phyloP scores from a whole-genome alignment of 2,797 vertebrate genomes.

The Rachycentron canadum region DNA sequence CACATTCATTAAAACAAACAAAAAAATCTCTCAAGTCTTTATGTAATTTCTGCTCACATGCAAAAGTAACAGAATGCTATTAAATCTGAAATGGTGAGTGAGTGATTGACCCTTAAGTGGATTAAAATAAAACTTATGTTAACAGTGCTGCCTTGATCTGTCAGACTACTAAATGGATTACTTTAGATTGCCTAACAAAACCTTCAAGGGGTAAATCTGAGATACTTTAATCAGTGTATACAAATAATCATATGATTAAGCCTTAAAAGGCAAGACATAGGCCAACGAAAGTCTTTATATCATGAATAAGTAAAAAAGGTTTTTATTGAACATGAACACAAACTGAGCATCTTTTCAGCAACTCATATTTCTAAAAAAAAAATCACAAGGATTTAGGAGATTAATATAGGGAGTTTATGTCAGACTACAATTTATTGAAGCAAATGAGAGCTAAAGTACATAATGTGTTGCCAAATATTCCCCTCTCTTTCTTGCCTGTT shows the following conservation, averaged over 20 bases:
- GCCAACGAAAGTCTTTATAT: neutral
- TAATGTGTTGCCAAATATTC: neutral
- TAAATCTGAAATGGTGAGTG: constrained; percentile 23
- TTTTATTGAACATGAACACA: neutral
- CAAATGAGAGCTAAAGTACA: neutral
- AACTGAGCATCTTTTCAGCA: neutral
- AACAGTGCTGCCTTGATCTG: constrained; percentile 42
- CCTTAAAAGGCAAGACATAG: neutral
- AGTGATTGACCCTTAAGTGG: constrained; percentile 49
- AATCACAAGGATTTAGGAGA: neutral
- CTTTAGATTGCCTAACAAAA: constrained; percentile 38
- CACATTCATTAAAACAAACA: too few species aligned
- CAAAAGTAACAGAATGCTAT: neutral
- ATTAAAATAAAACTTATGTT: constrained; percentile 59
- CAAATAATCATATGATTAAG: constrained; percentile 25
- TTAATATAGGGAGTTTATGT: neutral
- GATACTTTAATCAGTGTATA: constrained; percentile 47
- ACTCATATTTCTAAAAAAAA: neutral
- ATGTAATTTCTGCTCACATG: neutral
- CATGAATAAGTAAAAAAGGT: neutral
- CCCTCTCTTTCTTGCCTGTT: neutral
- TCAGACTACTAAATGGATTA: constrained; percentile 62
- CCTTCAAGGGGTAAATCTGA: neutral
- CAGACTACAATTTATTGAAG: neutral
- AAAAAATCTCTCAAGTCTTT: too few species aligned